Evolutionary conservation across 2,797 vertebrate species (phyloP), one percentile per base, ranked within the genome.

Genomic region (Tangara arthus): DNA sequence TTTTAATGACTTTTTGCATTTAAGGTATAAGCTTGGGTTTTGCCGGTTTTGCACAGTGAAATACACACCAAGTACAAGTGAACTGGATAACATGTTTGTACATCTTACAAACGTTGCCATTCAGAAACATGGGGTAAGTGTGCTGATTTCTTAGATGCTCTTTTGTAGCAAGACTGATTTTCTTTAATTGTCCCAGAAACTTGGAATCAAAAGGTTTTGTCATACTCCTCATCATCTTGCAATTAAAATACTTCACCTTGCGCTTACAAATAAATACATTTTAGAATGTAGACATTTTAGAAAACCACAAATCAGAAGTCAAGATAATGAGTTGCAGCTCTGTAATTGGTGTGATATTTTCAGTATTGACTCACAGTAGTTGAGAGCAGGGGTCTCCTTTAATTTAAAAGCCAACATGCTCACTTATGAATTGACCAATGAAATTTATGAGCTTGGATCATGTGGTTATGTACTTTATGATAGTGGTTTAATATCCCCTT

Each of bases 91-190:
- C 97, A 99, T 99, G 99, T 99, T 99, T 88, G 99, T 99, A 2
- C 99, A 99, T 68, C 99, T 99, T 82, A 99, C 99, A 55, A 99
- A 99, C 2, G 99, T 99, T 72, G 99, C 99, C 97, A 99, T 99
- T 94, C 99, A 99, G 95, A 99, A 99, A 86, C 99, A 99, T 1
- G 99, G 99, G 97, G 99, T 99, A 91, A 98, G 98, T 93, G 35
- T 73, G 9, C 53, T 22, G n/a, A 71, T 49, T 64, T 76, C 61
- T 75, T 66, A 53, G 32, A 49, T 34, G 17, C 26, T 85, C 23
- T 65, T 89, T 39, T 53, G 47, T 69, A 21, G 44, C 55, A 53
- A 56, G 49, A 39, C 34, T 70, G 35, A 37, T 90, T 82, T 85
- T 89, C 66, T 81, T 57, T 35, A 75, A 27, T 72, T n/a, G 9